Conservation (phyloP, 1,140 invertebrate genomes). For the Armadillidium nasatum region DNA sequence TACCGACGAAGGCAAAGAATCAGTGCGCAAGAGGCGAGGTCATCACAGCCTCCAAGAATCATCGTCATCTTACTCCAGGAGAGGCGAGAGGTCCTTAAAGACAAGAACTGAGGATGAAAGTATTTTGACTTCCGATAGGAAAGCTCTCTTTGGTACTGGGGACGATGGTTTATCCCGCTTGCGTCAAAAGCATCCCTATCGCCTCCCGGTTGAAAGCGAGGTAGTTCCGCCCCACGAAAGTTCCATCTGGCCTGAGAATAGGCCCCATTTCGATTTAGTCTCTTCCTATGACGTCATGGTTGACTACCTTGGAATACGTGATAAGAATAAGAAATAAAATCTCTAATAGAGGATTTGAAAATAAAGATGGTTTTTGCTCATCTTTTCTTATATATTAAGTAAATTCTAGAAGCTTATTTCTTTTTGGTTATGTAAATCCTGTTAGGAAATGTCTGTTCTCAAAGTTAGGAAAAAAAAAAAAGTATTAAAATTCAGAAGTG, state of each 20-base stretch:
- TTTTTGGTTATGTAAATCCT: too few species aligned
- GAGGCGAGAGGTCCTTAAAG: background rate
- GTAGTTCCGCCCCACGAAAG: conserved; percentile 35
- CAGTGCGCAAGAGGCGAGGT: background rate
- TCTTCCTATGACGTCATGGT: conserved; percentile 42
- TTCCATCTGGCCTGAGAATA: conserved; percentile 40
- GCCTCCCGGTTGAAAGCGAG: conserved; percentile 36
- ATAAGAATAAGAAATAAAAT: background rate
- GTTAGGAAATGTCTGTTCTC: too few species aligned
- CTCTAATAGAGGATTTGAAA: too few species aligned
- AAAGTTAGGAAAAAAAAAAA: too few species aligned
- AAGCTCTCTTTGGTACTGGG: background rate
- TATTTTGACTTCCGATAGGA: conserved; percentile 11
- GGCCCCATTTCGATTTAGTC: conserved; percentile 42
- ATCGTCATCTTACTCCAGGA: background rate
- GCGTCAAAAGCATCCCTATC: conserved; percentile 35
- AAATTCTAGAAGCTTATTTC: too few species aligned
- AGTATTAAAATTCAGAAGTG: too few species aligned
- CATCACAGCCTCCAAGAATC: background rate
- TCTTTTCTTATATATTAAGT: too few species aligned
- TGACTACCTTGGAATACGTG: conserved; percentile 35
- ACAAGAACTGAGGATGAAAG: conserved; percentile 3
- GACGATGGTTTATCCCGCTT: conserved; percentile 12
- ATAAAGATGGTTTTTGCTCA: too few species aligned
- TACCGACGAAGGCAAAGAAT: background rate